Evolutionary conservation across 1,140 invertebrate genomes (phyloP), one percentile per base, ranked within the genome.

Genomic region (Drosophila azteca): DNA sequence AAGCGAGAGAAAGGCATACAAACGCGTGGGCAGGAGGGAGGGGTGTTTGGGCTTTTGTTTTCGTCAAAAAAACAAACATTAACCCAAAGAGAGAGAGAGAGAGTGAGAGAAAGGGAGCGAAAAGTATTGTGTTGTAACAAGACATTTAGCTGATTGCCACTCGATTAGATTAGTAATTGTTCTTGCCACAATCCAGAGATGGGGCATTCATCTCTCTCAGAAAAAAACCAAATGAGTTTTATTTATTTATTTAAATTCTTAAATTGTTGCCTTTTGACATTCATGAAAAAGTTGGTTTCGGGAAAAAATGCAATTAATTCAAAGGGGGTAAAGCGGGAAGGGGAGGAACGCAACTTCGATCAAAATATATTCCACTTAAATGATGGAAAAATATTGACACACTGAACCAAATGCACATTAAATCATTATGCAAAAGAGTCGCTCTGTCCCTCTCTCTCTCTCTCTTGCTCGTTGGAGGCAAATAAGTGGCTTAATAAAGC

Each of bases 401-500:
- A 26, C 11, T 39, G 70, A 60, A 58, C 57, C 82, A 61, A 44
- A 39, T 63, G 17, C 46, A 45, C 29, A 60, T 55, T 65, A 51
- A 65, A 65, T 74, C 13, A 69, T 68, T 31, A 57, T 49, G 31
- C 44, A 17, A 31, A 2, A 9, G 31, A 9, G 31, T 29, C 24
- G 2, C 24, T 2, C 24, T 26, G 1, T 54, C 17, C 43, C 20
- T 29, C 41, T 24, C 15, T 13, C 41, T 44, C 7, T n/a, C 41
- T 57, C 41, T 13, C 11, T 13, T 11, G 2, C 35, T 39, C 3
- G 22, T 13, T 15, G 13, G 7, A 24, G 62, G 39, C 22, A 57
- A 52, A 66, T 61, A 79, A 75, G 51, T 78, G 64, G 51, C 64
- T 46, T 63, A 75, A 83, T 82, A 79, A 58, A 79, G 65, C 41